Base-by-base conservation (phyloP, 2,113 vertebrate species). In the Tichodroma muraria region DNA sequence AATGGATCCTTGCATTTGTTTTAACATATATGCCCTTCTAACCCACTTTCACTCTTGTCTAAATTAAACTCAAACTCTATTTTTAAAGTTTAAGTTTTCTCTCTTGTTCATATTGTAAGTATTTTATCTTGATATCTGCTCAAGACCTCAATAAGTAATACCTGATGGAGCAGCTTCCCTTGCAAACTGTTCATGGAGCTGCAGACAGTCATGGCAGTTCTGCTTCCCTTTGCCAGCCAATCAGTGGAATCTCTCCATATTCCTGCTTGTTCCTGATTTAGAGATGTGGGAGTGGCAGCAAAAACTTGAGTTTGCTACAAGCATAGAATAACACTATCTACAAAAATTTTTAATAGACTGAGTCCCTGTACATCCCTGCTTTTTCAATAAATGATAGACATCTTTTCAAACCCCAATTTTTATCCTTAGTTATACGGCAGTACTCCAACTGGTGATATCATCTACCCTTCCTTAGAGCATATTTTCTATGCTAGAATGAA, bases 301-400 rank as follows among this genome's bases (percentile, higher is more conserved):
- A 78, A 88, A 92, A 38, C 83, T 79, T 20, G 68, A 78, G 65
- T 80, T 96, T 7, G 4, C 77, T 95, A 53, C 75, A 80, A 82
- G 61, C 31, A 2, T 16, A 66, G 71, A 87, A 80, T 87, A 91
- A 80, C 82, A 35, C 54, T 90, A 93, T 96, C 88, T 83, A 71
- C 30, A 77, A 52, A 91, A 65, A 8, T 57, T 94, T 96, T 94
- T 85, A 95, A 89, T 95, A 92, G 72, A 83, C 49, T 82, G 65
- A 87, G 33, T 38, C 52, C 38, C 69, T 57, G 54, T 71, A 79
- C 66, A 83, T 80, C 65, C 31, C 28, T 47, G 61, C 81, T 86
- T 91, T 85, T 96, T 73, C 83, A 92, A 92, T 93, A 95, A 97
- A 88, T 47, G 88, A 94, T 94, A 95, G 82, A 73, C 80, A 96